These are phyloP conservation scores for Synergus gifuensis DNA, from an alignment of 2,888 invertebrate genomes.

Conservation along the genomic window DNA sequence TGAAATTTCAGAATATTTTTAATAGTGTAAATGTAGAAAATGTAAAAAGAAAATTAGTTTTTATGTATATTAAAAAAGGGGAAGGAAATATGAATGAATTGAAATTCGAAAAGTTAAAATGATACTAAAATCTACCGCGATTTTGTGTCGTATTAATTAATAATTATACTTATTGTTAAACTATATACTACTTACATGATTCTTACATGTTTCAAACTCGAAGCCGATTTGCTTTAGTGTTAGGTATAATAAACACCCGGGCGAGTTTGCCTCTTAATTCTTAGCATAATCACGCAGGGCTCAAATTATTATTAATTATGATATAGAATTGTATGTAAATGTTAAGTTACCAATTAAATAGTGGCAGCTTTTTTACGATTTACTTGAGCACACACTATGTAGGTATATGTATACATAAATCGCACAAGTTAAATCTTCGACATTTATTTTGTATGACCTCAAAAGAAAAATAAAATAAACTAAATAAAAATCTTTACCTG, in stretches of 20 bases:
- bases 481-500: not conserved
- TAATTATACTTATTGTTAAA: not conserved
- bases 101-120: not conserved
- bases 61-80: no score
- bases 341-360: constrained; percentile 62
- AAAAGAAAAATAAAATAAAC: not conserved
- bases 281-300: not conserved
- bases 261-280: not conserved
- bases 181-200: not conserved
- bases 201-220: not conserved
- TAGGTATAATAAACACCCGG: not conserved
- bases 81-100: no score
- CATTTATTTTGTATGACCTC: not conserved
- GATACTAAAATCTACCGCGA: not conserved
- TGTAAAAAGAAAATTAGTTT: no score
- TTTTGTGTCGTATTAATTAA: not conserved
- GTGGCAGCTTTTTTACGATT: constrained; percentile 72
- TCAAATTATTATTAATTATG: not conserved
- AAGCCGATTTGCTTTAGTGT: not conserved
- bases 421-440: not conserved
- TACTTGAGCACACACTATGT: constrained; percentile 69
- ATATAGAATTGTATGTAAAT: constrained; percentile 14
- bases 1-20: no score
- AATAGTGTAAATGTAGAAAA: no score
- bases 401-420: constrained; percentile 43